These are phyloP conservation scores for Harmothoe impar DNA, from an alignment of 2,888 invertebrate genomes.

Conservation along the genomic window DNA sequence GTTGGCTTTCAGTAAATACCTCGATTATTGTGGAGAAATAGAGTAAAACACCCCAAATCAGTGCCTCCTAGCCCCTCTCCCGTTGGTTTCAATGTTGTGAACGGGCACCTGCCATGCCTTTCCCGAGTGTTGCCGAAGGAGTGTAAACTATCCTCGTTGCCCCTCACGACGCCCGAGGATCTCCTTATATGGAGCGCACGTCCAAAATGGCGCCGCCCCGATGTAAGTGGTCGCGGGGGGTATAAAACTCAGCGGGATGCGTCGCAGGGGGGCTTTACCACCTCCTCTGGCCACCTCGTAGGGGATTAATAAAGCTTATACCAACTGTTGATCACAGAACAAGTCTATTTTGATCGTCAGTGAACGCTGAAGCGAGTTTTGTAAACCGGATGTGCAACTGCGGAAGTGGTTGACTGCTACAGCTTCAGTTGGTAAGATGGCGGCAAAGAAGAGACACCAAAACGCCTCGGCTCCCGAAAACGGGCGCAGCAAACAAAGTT, in stretches of 20 bases:
- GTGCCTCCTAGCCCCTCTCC: neutral
- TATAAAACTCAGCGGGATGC: neutral
- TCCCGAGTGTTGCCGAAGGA: conserved; percentile 48
- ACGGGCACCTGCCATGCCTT: conserved; percentile 44
- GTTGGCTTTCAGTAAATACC: neutral
- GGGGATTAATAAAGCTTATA: neutral
- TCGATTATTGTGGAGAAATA: neutral
- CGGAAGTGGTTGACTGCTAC: conserved; percentile 65
- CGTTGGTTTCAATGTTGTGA: conserved; percentile 12
- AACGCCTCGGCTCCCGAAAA: conserved; percentile 58
- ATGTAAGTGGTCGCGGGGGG: neutral
- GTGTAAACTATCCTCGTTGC: conserved; percentile 64
- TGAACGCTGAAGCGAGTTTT: neutral
- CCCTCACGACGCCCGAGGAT: conserved; percentile 59
- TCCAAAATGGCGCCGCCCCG: neutral
- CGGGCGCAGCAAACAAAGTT: conserved; percentile 64
- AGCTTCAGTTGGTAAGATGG: conserved; percentile 62
- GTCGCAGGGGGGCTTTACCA: neutral
- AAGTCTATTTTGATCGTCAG: too few relatives aligned
- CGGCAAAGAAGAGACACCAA: conserved; percentile 64
- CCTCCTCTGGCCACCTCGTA: neutral
- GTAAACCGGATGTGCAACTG: conserved; percentile 54
- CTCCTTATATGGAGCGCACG: conserved; percentile 64
- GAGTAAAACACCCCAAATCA: neutral
- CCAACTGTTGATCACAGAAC: neutral